Base-by-base conservation (phyloP, 2,113 vertebrate species). In the Fulmarus glacialis region DNA sequence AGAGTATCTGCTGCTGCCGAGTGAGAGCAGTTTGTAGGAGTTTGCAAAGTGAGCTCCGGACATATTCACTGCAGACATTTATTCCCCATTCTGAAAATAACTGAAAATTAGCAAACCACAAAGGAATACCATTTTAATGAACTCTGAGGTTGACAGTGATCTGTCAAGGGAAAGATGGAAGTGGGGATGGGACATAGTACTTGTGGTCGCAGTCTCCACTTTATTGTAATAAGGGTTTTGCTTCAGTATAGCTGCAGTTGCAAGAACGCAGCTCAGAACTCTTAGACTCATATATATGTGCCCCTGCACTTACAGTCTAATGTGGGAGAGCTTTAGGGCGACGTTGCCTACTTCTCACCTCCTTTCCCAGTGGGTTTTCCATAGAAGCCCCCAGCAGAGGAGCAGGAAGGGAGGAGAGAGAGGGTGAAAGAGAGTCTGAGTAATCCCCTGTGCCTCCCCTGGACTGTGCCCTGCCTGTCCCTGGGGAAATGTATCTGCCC, bases 401-500 rank as follows among this genome's bases (percentile, higher is more conserved):
- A 64, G 62, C 10, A 64, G 32, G 15, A 48, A 18, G 9, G 29
- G 12, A 64, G 18, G 8, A 50, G 52, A n/a, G 15, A 27, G 63
- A 92, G 5, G 13, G 68, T 60, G 56, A 62, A 85, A 87, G 43
- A 82, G 26, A 72, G 90, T 70, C 66, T 60, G 85, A 90, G 56
- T 92, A 93, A 97, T 93, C 81, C 64, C 29, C 56, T 79, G 71
- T 23, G 29, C 23, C 47, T 96, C 82, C 93, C 87, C 68, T 62
- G 87, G 97, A 75, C 95, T 11, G n/a, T 59, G 59, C 36, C 71
- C 92, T 89, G 58, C 82, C 82, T 1, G 47, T 52, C 91, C 62
- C 77, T 40, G 43, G 62, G 89, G 94, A 98, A 98, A 94, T 93
- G 77, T 92, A 97, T 98, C 96, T 97, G 83, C 94, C 92, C 83